These are phyloP conservation scores for Helicoverpa zea DNA, from an alignment of 1,140 invertebrate species.

Conservation along the genomic window DNA sequence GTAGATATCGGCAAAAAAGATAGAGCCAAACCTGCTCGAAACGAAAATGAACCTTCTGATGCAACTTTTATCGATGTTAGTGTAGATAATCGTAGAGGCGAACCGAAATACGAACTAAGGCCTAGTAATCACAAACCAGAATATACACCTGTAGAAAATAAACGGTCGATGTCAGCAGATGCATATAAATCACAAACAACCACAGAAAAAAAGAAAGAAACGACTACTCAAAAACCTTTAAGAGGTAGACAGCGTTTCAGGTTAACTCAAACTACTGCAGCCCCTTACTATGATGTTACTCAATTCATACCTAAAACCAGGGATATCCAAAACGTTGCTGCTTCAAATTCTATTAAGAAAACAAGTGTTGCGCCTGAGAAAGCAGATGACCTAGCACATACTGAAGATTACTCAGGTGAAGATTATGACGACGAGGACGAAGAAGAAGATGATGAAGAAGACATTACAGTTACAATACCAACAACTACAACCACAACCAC, in stretches of 20 bases:
- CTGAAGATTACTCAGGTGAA: conserved; percentile 54
- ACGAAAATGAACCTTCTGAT: conserved; percentile 53
- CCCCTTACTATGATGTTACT: conserved; percentile 69
- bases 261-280: conserved; percentile 49
- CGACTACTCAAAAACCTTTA: conserved; percentile 5
- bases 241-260: conserved; percentile 46
- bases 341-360: conserved; percentile 68
- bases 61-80: conserved; percentile 73
- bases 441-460: conserved; percentile 57
- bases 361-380: conserved; percentile 52
- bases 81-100: conserved; percentile 71
- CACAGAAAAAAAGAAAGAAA: conserved; percentile 50
- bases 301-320: conserved; percentile 67
- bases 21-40: conserved; percentile 60
- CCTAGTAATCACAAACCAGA: conserved; percentile 76
- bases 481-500: conserved; percentile 55
- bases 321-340: conserved; percentile 65
- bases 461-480: conserved; percentile 53
- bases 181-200: conserved; percentile 69
- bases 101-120: conserved; percentile 79
- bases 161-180: conserved; percentile 72
- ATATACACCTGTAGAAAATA: conserved; percentile 77
- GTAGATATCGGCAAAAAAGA: conserved; percentile 80
- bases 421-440: conserved; percentile 69
- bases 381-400: conserved; percentile 36